Evolutionary conservation across 1,140 invertebrate species (phyloP).

Genomic region (Heliconius melpomene): DNA sequence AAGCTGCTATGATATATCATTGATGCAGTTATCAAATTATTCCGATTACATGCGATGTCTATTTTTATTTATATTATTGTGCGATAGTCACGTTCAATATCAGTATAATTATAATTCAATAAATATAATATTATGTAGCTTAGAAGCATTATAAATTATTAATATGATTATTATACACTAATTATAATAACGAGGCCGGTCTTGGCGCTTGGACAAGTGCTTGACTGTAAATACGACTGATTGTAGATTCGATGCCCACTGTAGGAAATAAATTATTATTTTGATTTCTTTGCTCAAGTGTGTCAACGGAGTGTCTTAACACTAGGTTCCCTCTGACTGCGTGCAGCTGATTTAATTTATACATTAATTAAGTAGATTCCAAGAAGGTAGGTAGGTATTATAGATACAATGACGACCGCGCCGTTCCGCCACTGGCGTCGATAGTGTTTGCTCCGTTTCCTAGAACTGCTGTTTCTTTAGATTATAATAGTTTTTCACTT

Average conservation of each 20-base stretch:
- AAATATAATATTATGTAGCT: background rate
- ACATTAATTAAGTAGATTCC: conserved; percentile 27
- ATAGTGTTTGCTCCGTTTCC: conserved; percentile 57
- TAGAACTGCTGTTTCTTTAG: conserved; percentile 52
- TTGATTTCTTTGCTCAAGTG: too few species aligned
- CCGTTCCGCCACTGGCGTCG: conserved; percentile 52
- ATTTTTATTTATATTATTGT: too few species aligned
- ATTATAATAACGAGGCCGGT: too few species aligned
- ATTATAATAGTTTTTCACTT: conserved; percentile 60
- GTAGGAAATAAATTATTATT: too few species aligned
- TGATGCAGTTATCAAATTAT: too few species aligned
- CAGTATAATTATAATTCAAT: background rate
- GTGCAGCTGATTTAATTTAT: background rate
- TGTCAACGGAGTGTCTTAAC: too few species aligned
- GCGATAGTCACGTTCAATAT: background rate
- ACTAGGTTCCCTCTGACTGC: too few species aligned
- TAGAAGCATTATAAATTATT: conserved; percentile 24
- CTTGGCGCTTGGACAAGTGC: too few species aligned
- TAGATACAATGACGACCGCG: conserved; percentile 52
- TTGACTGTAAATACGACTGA: too few species aligned
- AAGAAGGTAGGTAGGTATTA: conserved; percentile 25
- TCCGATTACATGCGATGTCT: too few species aligned
- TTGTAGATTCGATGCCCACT: too few species aligned
- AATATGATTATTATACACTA: conserved; percentile 28
- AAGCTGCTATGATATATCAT: too few species aligned